Evolutionary conservation across 2,888 invertebrate genomes (phyloP), one percentile per base, ranked within the genome.

Genomic region (Timema cristinae): DNA sequence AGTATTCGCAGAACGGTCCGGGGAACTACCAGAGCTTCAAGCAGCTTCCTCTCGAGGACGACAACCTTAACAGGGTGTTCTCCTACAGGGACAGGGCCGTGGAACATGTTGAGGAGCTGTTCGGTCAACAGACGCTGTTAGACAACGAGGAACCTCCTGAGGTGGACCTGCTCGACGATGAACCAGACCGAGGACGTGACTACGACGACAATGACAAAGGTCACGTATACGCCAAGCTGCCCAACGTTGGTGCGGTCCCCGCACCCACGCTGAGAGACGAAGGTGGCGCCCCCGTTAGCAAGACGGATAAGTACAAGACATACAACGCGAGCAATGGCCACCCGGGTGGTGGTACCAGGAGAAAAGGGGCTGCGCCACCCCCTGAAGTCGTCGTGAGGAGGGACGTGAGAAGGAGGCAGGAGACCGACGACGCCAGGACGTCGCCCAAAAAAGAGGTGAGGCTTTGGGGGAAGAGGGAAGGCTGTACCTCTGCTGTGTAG

Each of bases 191-290:
- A 6, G 13, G 68, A 11, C 16, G 61, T 11, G 70, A 71, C 54
- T 61, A 73, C 47, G 50, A 67, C 8, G 71, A 73, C 15, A 70
- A 51, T 8, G 72, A 73, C 48, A 68, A 72, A 13, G 59, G 16
- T 52, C 59, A 47, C n/a, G 13, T 70, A 56, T 75, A 73, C 72
- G 78, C 79, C 72, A 83, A 82, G 77, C 77, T 84, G 72, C 79
- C 83, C 15, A 84, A 82, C 75, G 80, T 83, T 6, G 83, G 83
- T 8, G 84, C 83, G 52, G 81, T 82, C 75, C 76, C 82, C 32
- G 83, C 63, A 16, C 47, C 15, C 16, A 0, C n/a, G 51, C 2
- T 4, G 32, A 32, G 32, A 32, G 15, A n/a, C 9, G 51, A 51
- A 32, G 63, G 50, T 10, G 48, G 47, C 5, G 47, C 63, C 10